A percentile compares a stretch with the other conserved stretches of the same genome.
phyloP scores from a whole-genome alignment of 2,113 vertebrate species.

The Poeciliopsis retropinna region DNA sequence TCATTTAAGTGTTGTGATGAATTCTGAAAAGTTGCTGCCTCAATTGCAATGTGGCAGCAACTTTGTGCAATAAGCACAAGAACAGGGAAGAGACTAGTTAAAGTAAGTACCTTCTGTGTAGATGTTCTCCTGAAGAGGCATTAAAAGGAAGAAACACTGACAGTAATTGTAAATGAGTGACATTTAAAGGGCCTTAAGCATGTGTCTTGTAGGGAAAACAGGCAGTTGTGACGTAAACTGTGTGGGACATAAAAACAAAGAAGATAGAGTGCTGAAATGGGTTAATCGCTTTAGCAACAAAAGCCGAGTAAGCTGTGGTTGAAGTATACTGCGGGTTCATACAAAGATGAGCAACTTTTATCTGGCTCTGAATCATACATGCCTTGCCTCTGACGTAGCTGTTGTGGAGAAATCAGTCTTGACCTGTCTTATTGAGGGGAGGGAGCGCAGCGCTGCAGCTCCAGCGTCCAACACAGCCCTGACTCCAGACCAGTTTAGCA shows the following conservation, averaged over 20 bases:
- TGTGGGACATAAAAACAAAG: neutral
- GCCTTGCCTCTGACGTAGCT: conserved; percentile 62
- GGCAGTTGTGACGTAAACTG: conserved; percentile 7
- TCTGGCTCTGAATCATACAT: conserved; percentile 57
- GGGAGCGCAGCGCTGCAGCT: conserved; percentile 12
- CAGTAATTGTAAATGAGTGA: conserved; percentile 4
- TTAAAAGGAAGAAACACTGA: too few species aligned
- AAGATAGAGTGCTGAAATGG: neutral
- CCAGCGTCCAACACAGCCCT: conserved; percentile 15
- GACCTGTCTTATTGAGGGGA: conserved; percentile 50
- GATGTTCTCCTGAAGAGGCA: conserved; percentile 1
- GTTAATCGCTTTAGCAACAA: conserved; percentile 17
- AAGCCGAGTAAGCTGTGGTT: conserved; percentile 8
- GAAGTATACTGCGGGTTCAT: conserved; percentile 39
- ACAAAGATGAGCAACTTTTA: conserved; percentile 60
- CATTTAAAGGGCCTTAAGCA: conserved; percentile 4
- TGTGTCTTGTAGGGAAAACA: neutral
- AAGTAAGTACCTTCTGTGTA: neutral
- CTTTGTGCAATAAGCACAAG: conserved; percentile 61
- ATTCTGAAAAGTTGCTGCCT: conserved; percentile 65
- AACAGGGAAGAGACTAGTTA: conserved; percentile 45
- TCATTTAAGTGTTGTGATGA: conserved; percentile 69
- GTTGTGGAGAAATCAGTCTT: conserved; percentile 56
- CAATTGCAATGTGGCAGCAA: too few species aligned
- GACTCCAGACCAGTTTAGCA: too few species aligned